phyloP scores from a whole-genome alignment of 2,888 invertebrate species.

The Luperina nickerlii region DNA sequence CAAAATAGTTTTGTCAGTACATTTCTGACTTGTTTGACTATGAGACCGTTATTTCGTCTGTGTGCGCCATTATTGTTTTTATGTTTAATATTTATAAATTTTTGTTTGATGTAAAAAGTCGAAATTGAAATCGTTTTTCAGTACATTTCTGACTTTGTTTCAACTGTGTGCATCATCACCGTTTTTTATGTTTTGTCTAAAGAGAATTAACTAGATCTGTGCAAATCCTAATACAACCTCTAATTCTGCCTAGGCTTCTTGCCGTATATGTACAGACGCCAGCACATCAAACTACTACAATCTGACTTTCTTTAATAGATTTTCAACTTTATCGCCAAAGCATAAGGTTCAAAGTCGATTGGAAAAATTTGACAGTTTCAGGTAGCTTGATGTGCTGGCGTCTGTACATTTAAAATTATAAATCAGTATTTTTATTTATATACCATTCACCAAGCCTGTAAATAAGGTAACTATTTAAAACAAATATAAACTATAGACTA shows the following conservation, averaged over 20 bases:
- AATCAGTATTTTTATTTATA: slow-evolving; percentile 3
- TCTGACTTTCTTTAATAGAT: too few species aligned
- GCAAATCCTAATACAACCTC: background rate
- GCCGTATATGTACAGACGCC: too few species aligned
- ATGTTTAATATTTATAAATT: background rate
- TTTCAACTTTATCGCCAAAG: too few species aligned
- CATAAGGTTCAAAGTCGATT: too few species aligned
- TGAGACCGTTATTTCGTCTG: background rate
- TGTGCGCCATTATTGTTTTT: background rate
- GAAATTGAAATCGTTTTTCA: background rate
- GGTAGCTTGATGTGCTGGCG: too few species aligned
- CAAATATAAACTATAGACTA: background rate
- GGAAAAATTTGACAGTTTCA: too few species aligned
- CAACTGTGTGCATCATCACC: background rate
- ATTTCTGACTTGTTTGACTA: background rate
- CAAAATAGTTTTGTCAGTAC: background rate
- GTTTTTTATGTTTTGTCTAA: background rate
- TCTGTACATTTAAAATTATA: background rate
- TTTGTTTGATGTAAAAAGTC: background rate
- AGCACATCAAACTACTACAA: too few species aligned
- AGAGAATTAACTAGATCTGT: background rate
- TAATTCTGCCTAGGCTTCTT: background rate
- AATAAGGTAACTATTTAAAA: background rate
- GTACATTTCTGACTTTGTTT: background rate
- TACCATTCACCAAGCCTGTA: background rate